Percentiles rank a stretch among this genome's conserved stretches.
These are phyloP conservation scores for Hoplostethus mediterraneus DNA, from an alignment of 2,797 vertebrate genomes.

Conservation along the genomic window DNA sequence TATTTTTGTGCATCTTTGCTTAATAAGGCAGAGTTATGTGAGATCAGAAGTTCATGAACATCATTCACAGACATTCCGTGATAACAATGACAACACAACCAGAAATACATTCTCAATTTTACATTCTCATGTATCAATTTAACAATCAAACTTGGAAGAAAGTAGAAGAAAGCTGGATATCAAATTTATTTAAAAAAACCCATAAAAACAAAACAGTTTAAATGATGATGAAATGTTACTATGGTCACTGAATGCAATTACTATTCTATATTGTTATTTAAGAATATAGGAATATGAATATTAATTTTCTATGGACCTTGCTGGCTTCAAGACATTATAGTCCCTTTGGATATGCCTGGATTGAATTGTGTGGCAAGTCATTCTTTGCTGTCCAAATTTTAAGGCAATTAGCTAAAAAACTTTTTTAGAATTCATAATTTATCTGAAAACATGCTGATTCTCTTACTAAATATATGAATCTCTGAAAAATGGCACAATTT, in stretches of 20 bases:
- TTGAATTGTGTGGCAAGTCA: conserved; percentile 73
- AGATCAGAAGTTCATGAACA: conserved; percentile 26
- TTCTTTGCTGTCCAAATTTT: conserved; percentile 61
- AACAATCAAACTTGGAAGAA: background rate
- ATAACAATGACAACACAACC: conserved; percentile 26
- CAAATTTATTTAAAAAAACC: background rate
- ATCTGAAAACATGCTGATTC: conserved; percentile 45
- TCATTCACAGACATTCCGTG: conserved; percentile 23
- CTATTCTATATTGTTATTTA: conserved; percentile 43
- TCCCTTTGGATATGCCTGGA: conserved; percentile 72
- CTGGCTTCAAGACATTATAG: conserved; percentile 63
- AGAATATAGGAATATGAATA: conserved; percentile 54
- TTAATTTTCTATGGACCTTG: conserved; percentile 57
- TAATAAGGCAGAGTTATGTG: conserved; percentile 39
- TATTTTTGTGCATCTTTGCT: conserved; percentile 44
- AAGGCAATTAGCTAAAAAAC: conserved; percentile 46
- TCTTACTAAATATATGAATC: conserved; percentile 53
- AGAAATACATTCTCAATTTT: conserved; percentile 9
- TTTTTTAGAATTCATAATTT: conserved; percentile 43
- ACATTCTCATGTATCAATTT: conserved; percentile 7
- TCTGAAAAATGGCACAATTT: conserved; percentile 45
- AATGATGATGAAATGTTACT: conserved; percentile 27
- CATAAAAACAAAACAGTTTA: conserved; percentile 10
- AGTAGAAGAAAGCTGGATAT: background rate
- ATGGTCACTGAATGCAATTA: conserved; percentile 21